Evolutionary conservation across 1,140 invertebrate genomes (phyloP).

Genomic region (Macrostomum lignano): DNA sequence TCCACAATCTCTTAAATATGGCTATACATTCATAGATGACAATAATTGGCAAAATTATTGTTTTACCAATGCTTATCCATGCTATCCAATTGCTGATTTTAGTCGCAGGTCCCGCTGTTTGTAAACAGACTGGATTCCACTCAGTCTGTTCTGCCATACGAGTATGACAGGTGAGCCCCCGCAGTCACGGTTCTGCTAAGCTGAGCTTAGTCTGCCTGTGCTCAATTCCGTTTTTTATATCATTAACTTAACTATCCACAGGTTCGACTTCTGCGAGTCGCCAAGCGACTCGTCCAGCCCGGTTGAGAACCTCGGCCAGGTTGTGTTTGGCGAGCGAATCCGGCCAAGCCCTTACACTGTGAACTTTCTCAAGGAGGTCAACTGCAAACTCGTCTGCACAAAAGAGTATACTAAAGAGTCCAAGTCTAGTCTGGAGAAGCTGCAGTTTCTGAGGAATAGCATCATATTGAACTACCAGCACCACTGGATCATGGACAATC

Average conservation of each 20-base stretch:
- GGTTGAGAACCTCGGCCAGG: constrained; percentile 84
- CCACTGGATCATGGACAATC: constrained; percentile 66
- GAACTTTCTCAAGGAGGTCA: constrained; percentile 35
- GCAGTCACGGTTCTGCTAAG: constrained; percentile 38
- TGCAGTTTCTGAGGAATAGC: constrained; percentile 55
- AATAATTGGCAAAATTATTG: too few species aligned
- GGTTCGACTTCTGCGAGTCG: too few species aligned
- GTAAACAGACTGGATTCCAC: constrained; percentile 84
- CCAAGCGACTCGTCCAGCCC: too few species aligned
- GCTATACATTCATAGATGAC: too few species aligned
- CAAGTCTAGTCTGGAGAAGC: constrained; percentile 36
- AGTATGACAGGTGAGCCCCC: constrained; percentile 84
- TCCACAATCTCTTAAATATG: too few species aligned
- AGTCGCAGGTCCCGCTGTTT: too few species aligned
- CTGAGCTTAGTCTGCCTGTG: too few species aligned
- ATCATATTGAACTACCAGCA: constrained; percentile 91
- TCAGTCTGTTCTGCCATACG: constrained; percentile 80
- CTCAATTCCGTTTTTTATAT: too few species aligned
- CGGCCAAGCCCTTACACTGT: constrained; percentile 62
- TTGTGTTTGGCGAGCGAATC: constrained; percentile 91
- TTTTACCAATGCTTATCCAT: too few species aligned
- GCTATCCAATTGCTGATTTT: too few species aligned
- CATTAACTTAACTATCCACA: too few species aligned
- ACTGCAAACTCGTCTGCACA: constrained; percentile 41
- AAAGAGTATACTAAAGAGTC: constrained; percentile 42